Conservation (phyloP, 2,888 invertebrate species). For the Nudaria mundana region DNA sequence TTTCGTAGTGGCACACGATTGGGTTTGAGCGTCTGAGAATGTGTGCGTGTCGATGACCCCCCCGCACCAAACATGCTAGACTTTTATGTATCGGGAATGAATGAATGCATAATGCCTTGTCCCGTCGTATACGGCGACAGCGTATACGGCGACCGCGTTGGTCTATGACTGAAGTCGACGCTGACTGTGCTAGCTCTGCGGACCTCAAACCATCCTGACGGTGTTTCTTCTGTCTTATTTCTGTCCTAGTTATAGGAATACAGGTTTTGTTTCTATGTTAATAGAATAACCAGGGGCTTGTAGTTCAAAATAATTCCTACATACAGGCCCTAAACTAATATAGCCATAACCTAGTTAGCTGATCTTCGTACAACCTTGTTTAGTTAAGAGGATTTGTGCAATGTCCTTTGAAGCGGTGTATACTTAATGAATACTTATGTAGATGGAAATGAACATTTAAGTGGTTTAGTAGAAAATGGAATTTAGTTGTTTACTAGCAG, state of each 20-base stretch:
- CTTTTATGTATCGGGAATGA: no score
- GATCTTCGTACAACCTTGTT: constrained; percentile 14
- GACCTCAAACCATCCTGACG: no score
- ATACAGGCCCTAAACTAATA: constrained; percentile 1
- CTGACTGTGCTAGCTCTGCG: no score
- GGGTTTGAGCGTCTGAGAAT: no score
- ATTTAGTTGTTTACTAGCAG: neutral
- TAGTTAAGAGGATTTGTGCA: constrained; percentile 13
- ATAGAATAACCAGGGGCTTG: neutral
- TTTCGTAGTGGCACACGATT: no score
- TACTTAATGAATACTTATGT: constrained; percentile 16
- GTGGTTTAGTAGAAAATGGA: neutral
- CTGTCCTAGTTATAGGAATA: neutral
- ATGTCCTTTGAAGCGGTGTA: constrained; percentile 13
- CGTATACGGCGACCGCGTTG: no score
- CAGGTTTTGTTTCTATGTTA: no score
- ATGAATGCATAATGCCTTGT: no score
- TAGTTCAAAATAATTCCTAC: constrained; percentile 8
- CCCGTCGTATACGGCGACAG: no score
- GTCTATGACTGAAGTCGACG: no score
- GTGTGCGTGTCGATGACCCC: no score
- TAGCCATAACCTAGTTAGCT: constrained; percentile 14
- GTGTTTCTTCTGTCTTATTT: neutral
- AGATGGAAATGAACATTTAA: constrained; percentile 1
- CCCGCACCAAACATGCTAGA: no score